phyloP scores from a whole-genome alignment of 2,113 vertebrate genomes.

The Aleadryas rufinucha region DNA sequence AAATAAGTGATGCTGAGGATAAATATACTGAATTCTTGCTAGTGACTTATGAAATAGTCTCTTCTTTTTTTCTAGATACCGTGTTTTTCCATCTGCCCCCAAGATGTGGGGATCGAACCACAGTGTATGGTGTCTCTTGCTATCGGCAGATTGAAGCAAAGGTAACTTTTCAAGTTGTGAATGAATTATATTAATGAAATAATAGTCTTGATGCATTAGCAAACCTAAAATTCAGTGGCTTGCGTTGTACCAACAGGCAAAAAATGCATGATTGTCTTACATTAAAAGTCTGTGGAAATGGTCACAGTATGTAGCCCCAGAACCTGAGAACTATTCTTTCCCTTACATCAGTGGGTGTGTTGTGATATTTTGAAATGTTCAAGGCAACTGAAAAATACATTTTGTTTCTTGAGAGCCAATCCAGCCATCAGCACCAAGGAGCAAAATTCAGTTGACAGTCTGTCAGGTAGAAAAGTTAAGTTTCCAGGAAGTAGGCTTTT shows the following conservation, averaged over 20 bases:
- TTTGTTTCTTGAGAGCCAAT: not conserved
- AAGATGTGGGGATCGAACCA: slow-evolving; percentile 80
- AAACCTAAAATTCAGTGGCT: not conserved
- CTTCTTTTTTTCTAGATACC: slow-evolving; percentile 78
- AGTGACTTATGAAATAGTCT: not conserved
- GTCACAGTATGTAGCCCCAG: not conserved
- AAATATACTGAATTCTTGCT: not conserved
- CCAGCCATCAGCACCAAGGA: not conserved
- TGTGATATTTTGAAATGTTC: not conserved
- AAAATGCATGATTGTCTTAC: not conserved
- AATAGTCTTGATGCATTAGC: not conserved
- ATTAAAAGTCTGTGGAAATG: not conserved
- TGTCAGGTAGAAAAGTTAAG: not conserved
- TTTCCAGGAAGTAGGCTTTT: not conserved
- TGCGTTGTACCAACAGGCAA: not conserved
- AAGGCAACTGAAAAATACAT: not conserved
- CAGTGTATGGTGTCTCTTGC: slow-evolving; percentile 94
- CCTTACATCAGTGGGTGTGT: not conserved
- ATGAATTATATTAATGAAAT: not conserved
- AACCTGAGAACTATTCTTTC: not conserved
- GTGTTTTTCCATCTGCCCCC: slow-evolving; percentile 96
- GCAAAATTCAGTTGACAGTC: not conserved
- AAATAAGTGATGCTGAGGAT: not conserved
- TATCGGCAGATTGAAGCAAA: slow-evolving; percentile 98
- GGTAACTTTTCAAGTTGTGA: slow-evolving; percentile 68